Evolutionary conservation across 30 jellyfish, hydroid and myxozoan species (phyloP).

Genomic region (Turritopsis rubra): DNA sequence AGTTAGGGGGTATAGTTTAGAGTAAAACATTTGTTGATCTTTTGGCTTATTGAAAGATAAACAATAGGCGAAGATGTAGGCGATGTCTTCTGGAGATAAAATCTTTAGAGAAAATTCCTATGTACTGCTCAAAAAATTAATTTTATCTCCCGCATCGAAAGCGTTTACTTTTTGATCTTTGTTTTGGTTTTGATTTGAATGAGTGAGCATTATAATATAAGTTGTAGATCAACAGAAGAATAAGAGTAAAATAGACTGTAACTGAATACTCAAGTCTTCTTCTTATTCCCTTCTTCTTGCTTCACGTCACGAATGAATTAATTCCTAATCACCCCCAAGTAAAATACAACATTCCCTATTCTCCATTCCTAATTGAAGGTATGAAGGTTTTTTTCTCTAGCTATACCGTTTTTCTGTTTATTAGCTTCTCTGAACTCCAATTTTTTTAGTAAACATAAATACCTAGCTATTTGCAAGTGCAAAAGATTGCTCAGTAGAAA

Average conservation of each 20-base stretch:
- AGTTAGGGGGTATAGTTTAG: background rate
- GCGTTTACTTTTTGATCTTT: constrained; percentile 14
- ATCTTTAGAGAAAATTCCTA: background rate
- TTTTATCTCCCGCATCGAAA: constrained; percentile 13
- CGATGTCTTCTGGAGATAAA: background rate
- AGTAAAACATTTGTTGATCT: background rate
- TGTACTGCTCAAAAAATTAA: background rate
- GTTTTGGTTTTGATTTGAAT: constrained; percentile 30
- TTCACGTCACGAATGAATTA: constrained; percentile 2
- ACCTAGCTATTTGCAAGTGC: background rate
- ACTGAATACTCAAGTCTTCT: constrained; percentile 2
- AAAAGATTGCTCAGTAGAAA: no score
- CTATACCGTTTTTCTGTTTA: no score
- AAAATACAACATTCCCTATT: background rate
- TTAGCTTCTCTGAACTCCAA: background rate
- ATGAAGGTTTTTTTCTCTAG: background rate
- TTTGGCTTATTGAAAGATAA: constrained; percentile 9
- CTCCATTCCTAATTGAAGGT: constrained; percentile 15
- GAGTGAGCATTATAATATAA: constrained; percentile 12
- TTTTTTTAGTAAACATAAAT: background rate
- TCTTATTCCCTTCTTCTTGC: constrained; percentile 5
- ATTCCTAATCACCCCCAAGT: background rate
- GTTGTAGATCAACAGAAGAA: constrained; percentile 21
- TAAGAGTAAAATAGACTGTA: constrained; percentile 10
- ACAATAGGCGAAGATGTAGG: background rate